Evolutionary conservation across 2,888 invertebrate species (phyloP).

Genomic region (Blastobasis adustella): DNA sequence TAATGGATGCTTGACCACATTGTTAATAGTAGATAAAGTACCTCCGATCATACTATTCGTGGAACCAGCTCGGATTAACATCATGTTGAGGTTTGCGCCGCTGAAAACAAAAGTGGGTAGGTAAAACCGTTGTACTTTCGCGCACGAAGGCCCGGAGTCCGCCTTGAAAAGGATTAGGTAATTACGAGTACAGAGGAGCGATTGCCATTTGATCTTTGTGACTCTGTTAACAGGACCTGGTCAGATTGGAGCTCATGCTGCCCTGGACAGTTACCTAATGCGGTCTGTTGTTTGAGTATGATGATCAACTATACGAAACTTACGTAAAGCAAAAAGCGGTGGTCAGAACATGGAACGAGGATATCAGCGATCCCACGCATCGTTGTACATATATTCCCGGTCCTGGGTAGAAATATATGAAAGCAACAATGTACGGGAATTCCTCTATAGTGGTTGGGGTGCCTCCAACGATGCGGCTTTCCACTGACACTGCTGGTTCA

Average conservation of each 20-base stretch:
- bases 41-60: slow-evolving; percentile 40
- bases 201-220: too few species aligned
- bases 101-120: slow-evolving; percentile 16
- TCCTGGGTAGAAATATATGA: slow-evolving; percentile 35
- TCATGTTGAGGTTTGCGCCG: slow-evolving; percentile 25
- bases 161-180: too few species aligned
- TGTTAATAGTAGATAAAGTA: slow-evolving; percentile 14
- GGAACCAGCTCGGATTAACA: slow-evolving; percentile 42
- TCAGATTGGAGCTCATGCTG: too few species aligned
- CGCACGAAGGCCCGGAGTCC: too few species aligned
- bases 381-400: slow-evolving; percentile 37
- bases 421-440: slow-evolving; percentile 35
- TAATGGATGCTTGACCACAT: slow-evolving; percentile 29
- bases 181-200: too few species aligned
- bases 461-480: slow-evolving; percentile 38
- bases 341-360: slow-evolving; percentile 44
- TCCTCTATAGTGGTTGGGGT: slow-evolving; percentile 33
- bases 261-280: too few species aligned
- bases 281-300: too few species aligned
- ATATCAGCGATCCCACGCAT: slow-evolving; percentile 45
- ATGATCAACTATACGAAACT: too few species aligned
- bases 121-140: slow-evolving; percentile 5
- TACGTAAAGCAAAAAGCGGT: slow-evolving; percentile 44
- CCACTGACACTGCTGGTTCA: slow-evolving; percentile 1
- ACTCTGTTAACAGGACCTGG: too few species aligned